Conservation (phyloP, 1,140 invertebrate species). For the Drosophila micromelanica region DNA sequence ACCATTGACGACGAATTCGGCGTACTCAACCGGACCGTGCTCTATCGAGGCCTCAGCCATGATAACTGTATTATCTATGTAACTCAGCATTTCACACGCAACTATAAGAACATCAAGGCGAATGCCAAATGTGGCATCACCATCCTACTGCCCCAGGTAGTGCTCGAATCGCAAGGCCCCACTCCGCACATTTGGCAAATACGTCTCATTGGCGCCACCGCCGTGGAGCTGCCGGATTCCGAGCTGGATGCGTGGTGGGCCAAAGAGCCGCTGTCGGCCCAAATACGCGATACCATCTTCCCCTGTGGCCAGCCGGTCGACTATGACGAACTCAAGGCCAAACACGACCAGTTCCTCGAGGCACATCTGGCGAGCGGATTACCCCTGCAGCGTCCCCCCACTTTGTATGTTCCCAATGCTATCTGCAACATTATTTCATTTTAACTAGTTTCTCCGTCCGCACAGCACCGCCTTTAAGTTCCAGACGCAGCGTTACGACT, state of each 20-base stretch:
- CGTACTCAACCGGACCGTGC: slow-evolving; percentile 70
- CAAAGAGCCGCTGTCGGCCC: slow-evolving; percentile 55
- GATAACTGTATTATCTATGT: slow-evolving; percentile 67
- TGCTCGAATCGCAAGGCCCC: slow-evolving; percentile 3
- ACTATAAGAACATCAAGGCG: slow-evolving; percentile 63
- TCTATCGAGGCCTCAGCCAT: slow-evolving; percentile 63
- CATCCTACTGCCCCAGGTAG: slow-evolving; percentile 47
- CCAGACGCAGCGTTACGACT: slow-evolving; percentile 64
- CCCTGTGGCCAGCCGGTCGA: slow-evolving; percentile 68
- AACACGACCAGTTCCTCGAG: slow-evolving; percentile 56
- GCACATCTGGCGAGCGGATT: slow-evolving; percentile 39
- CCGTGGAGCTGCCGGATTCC: slow-evolving; percentile 54
- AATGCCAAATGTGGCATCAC: slow-evolving; percentile 60
- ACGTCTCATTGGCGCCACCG: slow-evolving; percentile 63
- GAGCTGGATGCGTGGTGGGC: slow-evolving; percentile 58
- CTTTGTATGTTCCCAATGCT: slow-evolving; percentile 52
- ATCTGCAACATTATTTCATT: not conserved
- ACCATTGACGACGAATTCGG: slow-evolving; percentile 68
- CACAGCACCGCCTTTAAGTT: slow-evolving; percentile 74
- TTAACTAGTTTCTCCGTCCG: no score
- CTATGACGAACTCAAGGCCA: slow-evolving; percentile 51
- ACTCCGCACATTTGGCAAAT: slow-evolving; percentile 59
- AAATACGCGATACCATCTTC: slow-evolving; percentile 68
- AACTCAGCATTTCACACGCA: slow-evolving; percentile 70
- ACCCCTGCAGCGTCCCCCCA: slow-evolving; percentile 47